phyloP scores from a whole-genome alignment of 2,888 invertebrate genomes.

The Teleiodes luculella region DNA sequence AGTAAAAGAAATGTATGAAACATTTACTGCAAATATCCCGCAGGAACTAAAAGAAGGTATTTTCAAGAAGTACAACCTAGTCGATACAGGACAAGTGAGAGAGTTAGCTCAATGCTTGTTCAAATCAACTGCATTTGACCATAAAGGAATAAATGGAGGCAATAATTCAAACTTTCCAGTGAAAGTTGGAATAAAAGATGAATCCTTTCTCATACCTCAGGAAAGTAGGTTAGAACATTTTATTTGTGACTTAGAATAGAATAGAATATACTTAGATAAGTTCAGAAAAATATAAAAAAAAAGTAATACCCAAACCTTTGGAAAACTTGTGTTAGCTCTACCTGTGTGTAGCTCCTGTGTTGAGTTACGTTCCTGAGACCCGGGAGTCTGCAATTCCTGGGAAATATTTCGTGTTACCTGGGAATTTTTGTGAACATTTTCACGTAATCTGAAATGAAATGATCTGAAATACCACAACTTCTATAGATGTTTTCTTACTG shows the following conservation, averaged over 20 bases:
- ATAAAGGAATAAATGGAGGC: constrained; percentile 66
- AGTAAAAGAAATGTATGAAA: constrained; percentile 42
- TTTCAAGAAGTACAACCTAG: constrained; percentile 38
- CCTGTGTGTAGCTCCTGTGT: too few relatives aligned
- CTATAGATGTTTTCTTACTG: constrained; percentile 35
- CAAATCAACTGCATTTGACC: constrained; percentile 49
- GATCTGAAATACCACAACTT: not conserved
- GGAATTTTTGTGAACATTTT: too few relatives aligned
- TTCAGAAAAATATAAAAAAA: too few relatives aligned
- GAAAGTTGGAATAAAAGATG: constrained; percentile 61
- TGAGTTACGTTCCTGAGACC: too few relatives aligned
- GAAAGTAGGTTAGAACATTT: constrained; percentile 73
- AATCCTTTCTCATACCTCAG: constrained; percentile 82
- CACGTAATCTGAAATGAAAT: too few relatives aligned
- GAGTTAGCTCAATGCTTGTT: constrained; percentile 46
- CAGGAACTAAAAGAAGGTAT: constrained; percentile 28
- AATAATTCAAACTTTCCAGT: constrained; percentile 75
- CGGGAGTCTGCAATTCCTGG: too few relatives aligned
- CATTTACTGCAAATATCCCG: constrained; percentile 36
- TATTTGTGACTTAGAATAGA: too few relatives aligned
- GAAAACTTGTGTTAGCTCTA: too few relatives aligned
- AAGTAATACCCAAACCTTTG: too few relatives aligned
- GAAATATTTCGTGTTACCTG: too few relatives aligned
- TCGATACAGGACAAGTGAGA: constrained; percentile 47
- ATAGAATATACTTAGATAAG: too few relatives aligned